Evolutionary conservation across 2,888 invertebrate genomes (phyloP), one percentile per base, ranked within the genome.

Genomic region (Drosophila falleni): DNA sequence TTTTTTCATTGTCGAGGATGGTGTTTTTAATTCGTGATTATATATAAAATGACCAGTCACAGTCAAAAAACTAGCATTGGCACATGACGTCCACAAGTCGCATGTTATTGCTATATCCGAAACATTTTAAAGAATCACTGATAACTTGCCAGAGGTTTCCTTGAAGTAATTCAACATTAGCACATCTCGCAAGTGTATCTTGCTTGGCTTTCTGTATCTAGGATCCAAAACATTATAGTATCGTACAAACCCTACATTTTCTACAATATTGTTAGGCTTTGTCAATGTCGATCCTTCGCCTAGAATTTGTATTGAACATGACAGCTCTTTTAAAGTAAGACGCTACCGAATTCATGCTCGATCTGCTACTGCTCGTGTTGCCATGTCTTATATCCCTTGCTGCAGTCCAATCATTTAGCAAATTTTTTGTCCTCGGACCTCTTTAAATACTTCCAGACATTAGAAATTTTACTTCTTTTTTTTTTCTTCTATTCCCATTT

Each of bases 11-110:
- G 23, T 3, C 23, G 3, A 23, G 3, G 23, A 23, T 23, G 23
- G 2, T 23, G 23, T 23, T 23, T 23, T 23, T 23, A 23, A 23
- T 23, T 23, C 23, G 23, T 60, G 29, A 29, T 29, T 47, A n/a
- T 47, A 4, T 31, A 47, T 31, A 29, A 47, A 47, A n/a, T 47
- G 42, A 42, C 42, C 42, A 19, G 42, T 42, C 42, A 42, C 42
- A 42, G 42, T 42, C 42, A 42, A 42, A 42, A 42, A 42, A 42
- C 6, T 39, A 39, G 39, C 39, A 39, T 15, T 39, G 39, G 39
- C 39, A n/a, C 39, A 8, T 39, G 33, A 33, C 10, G 33, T 33
- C 33, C 33, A 33, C 33, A 33, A 33, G 33, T 33, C 33, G 33
- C 33, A 33, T 33, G 33, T 33, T 10, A 33, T 33, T 33, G 33